Conservation (phyloP, 2,113 vertebrate genomes). For the Chaetodon trifascialis region DNA sequence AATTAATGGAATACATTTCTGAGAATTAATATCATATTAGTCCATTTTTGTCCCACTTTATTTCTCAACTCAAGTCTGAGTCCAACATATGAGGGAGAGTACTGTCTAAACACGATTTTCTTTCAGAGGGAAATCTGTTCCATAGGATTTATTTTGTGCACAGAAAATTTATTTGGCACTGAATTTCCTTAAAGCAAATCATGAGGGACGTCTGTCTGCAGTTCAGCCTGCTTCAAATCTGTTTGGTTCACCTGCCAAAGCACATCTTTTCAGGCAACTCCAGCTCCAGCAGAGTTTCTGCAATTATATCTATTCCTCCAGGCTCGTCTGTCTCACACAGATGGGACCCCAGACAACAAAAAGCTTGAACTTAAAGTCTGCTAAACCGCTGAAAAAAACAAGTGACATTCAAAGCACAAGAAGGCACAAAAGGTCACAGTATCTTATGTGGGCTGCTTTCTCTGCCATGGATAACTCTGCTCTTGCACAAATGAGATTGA, state of each 20-base stretch:
- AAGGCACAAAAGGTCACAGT: background rate
- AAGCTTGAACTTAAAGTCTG: background rate
- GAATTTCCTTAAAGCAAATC: constrained; percentile 28
- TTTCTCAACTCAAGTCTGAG: background rate
- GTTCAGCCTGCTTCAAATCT: constrained; percentile 17
- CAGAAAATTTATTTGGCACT: constrained; percentile 15
- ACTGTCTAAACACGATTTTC: background rate
- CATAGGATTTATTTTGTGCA: constrained; percentile 16
- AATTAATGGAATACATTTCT: constrained; percentile 11
- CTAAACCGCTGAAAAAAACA: background rate
- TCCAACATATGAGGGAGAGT: background rate
- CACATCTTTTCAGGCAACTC: constrained; percentile 19
- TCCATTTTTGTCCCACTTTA: background rate
- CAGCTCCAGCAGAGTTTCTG: constrained; percentile 27
- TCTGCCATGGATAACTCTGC: background rate
- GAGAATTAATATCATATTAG: constrained; percentile 6
- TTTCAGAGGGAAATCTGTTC: constrained; percentile 21
- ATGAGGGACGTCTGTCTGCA: constrained; percentile 5
- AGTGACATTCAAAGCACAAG: background rate
- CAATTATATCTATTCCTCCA: background rate
- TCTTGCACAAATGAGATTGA: background rate
- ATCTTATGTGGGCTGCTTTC: background rate
- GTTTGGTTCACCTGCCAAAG: constrained; percentile 37
- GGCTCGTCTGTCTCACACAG: background rate
- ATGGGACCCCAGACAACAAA: background rate